Conservation (phyloP, 1,140 invertebrate genomes). For the Ridgeia piscesae region DNA sequence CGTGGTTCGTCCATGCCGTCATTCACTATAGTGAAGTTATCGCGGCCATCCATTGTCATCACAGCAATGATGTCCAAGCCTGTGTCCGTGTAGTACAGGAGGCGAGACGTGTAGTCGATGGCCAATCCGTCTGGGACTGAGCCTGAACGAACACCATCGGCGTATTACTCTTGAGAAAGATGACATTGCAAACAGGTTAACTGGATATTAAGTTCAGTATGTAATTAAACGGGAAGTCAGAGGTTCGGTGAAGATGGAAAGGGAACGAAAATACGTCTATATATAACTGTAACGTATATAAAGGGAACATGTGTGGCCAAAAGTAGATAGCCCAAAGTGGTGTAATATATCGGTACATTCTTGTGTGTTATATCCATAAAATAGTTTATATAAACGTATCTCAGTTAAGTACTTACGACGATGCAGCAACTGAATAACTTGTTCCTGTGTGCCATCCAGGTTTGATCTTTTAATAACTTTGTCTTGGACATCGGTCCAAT, state of each 20-base stretch:
- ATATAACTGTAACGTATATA: too few species aligned
- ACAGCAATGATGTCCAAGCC: slow-evolving; percentile 74
- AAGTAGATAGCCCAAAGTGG: too few species aligned
- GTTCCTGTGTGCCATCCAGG: slow-evolving; percentile 25
- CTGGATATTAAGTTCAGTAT: too few species aligned
- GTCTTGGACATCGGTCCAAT: not conserved
- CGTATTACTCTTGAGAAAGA: not conserved
- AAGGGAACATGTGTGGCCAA: too few species aligned
- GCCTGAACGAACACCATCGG: slow-evolving; percentile 26
- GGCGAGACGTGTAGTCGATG: slow-evolving; percentile 46
- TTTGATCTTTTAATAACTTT: slow-evolving; percentile 32
- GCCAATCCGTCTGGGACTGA: slow-evolving; percentile 43
- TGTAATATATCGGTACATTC: too few species aligned
- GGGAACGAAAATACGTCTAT: too few species aligned
- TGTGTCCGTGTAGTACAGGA: slow-evolving; percentile 55
- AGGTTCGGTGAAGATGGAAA: too few species aligned
- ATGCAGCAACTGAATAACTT: slow-evolving; percentile 25
- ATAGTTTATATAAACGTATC: not conserved
- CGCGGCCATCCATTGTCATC: slow-evolving; percentile 74
- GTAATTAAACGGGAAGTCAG: too few species aligned
- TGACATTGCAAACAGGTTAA: too few species aligned
- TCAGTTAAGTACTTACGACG: not conserved
- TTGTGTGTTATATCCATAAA: too few species aligned
- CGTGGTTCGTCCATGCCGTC: not conserved
- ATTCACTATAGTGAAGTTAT: not conserved